Evolutionary conservation across 2,888 invertebrate genomes (phyloP), one percentile per base, ranked within the genome.

Genomic region (Troilus luridus): DNA sequence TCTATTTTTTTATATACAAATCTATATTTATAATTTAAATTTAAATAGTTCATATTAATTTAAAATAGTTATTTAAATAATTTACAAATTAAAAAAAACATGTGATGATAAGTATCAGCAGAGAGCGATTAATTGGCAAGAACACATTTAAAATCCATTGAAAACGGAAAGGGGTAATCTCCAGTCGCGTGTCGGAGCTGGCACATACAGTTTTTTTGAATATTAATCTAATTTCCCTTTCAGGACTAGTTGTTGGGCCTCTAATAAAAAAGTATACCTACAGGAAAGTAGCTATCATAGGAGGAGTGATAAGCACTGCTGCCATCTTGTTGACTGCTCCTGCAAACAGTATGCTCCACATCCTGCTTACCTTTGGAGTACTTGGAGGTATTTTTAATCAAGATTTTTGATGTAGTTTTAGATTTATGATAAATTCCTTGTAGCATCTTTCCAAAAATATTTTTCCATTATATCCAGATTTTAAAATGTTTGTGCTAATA

Each of bases 191-290:
- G n/a, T n/a, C n/a, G n/a, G n/a, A n/a, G n/a, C n/a, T n/a, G n/a
- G n/a, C n/a, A n/a, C n/a, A n/a, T n/a, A n/a, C n/a, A n/a, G n/a
- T n/a, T n/a, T n/a, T n/a, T n/a, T 41, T 41, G 41, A 58, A 17
- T 58, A 41, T 19, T 88, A 2, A 24, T 27, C 14, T 67, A 12
- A 67, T 27, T 64, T 89, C 3, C 8, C 24, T 72, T 54, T 56
- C 94, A 93, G 97, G 97, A 9, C 95, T 97, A 0, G 95, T 97
- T 92, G 96, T 96, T 21, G 97, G 97, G 0, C 96, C 96, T 0
- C 94, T 96, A 88, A 95, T 97, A 88, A 96, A 95, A 93, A 94
- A 94, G 85, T 95, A 95, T 92, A 95, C 95, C 77, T 95, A 95
- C 27, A 94, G 96, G 59, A 94, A 94, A 93, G 95, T 96, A 1